Conservation (phyloP, 64 coral and sea anemone species). For the Montipora efflorescens region DNA sequence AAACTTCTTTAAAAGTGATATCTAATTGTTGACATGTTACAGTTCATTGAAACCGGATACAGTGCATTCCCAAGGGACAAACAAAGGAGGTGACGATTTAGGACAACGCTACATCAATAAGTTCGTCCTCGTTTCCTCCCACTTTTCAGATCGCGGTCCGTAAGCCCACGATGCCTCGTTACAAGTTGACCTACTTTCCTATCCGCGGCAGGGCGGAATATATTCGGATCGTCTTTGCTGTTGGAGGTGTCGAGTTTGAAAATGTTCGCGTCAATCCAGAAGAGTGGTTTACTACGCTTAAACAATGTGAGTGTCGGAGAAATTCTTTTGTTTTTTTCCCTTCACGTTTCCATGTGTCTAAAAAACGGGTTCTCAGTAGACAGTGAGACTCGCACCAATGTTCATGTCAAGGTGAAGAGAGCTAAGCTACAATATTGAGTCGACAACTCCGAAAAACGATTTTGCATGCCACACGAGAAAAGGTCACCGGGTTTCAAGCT, state of each 20-base stretch:
- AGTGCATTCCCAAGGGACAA: neutral
- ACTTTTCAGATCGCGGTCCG: neutral
- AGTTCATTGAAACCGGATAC: neutral
- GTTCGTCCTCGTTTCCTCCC: neutral
- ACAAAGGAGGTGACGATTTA: neutral
- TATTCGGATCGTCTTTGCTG: slow-evolving; percentile 14
- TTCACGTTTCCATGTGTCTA: too few relatives aligned
- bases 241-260: slow-evolving; percentile 21
- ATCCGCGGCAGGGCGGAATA: slow-evolving; percentile 11
- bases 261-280: neutral
- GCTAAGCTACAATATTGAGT: too few relatives aligned
- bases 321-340: neutral
- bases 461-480: neutral
- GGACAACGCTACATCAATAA: neutral
- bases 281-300: slow-evolving; percentile 19
- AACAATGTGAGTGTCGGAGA: slow-evolving; percentile 5
- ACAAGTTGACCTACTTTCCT: slow-evolving; percentile 46
- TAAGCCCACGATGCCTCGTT: neutral
- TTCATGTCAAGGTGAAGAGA: too few relatives aligned
- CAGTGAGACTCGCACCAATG: too few relatives aligned
- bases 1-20: too few relatives aligned
- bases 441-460: neutral
- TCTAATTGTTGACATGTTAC: neutral
- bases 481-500: neutral
- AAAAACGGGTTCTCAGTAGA: too few relatives aligned